These are phyloP conservation scores for Chloroceryle inda DNA, from an alignment of 2,797 vertebrate species.

Conservation along the genomic window DNA sequence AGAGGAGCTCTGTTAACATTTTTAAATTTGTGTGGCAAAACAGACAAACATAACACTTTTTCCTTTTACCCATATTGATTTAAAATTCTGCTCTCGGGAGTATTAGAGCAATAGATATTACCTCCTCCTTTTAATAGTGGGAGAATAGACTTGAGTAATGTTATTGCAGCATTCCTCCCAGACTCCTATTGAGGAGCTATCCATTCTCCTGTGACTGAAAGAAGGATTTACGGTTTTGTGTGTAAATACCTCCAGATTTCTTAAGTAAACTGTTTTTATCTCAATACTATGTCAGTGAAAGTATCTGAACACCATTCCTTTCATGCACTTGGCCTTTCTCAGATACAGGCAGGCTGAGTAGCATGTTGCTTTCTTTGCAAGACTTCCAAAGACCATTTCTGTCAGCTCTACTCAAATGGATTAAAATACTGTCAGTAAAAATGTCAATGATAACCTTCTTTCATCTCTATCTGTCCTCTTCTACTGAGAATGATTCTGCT, in stretches of 20 bases:
- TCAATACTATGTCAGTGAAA: not conserved
- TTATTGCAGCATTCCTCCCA: not conserved
- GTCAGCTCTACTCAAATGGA: not conserved
- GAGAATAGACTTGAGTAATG: not conserved
- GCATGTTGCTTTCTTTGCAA: not conserved
- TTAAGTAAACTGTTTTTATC: not conserved
- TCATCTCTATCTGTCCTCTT: not conserved
- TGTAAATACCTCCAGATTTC: not conserved
- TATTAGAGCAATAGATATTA: not conserved
- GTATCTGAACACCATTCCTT: not conserved
- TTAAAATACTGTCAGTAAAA: slow-evolving; percentile 12
- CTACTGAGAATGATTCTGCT: not conserved
- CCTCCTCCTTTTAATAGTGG: not conserved
- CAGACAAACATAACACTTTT: not conserved
- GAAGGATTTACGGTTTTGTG: not conserved
- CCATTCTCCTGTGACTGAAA: not conserved
- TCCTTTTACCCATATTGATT: not conserved
- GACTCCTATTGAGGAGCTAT: not conserved
- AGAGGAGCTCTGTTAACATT: not conserved
- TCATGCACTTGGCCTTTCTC: not conserved
- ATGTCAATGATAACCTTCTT: not conserved
- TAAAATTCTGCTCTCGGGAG: not conserved
- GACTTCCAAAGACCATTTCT: not conserved
- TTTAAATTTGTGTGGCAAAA: not conserved
- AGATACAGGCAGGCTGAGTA: not conserved